Conservation (phyloP, 2,113 vertebrate genomes). For the Hassar affinis region DNA sequence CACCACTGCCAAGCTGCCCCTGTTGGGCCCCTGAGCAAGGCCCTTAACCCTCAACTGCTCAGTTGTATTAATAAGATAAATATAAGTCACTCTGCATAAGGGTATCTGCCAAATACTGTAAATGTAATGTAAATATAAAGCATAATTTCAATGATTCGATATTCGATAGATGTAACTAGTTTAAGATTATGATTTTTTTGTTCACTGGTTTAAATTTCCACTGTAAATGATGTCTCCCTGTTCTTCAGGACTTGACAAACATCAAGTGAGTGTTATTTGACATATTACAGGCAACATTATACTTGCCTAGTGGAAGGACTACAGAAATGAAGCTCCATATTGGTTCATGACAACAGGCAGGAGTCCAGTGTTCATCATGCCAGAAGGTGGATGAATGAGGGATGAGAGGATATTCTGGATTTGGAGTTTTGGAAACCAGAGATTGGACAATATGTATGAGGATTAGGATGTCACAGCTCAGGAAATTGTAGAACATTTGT, state of each 20-base stretch:
- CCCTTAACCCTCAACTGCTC: too few relatives aligned
- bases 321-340: constrained; percentile 2
- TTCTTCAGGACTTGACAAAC: background rate
- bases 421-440: background rate
- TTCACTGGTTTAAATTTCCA: too few relatives aligned
- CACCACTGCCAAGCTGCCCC: too few relatives aligned
- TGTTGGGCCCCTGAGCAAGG: too few relatives aligned
- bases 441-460: constrained; percentile 26
- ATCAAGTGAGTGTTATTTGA: background rate
- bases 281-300: background rate
- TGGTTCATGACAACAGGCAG: background rate
- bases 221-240: too few relatives aligned
- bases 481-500: constrained; percentile 38
- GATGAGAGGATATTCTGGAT: background rate
- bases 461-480: constrained; percentile 45
- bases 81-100: too few relatives aligned
- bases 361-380: constrained; percentile 6
- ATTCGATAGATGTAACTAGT: background rate
- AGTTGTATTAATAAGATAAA: too few relatives aligned
- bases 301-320: background rate
- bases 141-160: background rate
- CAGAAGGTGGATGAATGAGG: background rate
- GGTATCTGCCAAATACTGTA: too few relatives aligned
- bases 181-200: background rate
- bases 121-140: background rate